Percentiles rank a stretch among this genome's conserved stretches.
Evolutionary conservation across 2,888 invertebrate species (phyloP).

Genomic region (Drosophila koepferae): DNA sequence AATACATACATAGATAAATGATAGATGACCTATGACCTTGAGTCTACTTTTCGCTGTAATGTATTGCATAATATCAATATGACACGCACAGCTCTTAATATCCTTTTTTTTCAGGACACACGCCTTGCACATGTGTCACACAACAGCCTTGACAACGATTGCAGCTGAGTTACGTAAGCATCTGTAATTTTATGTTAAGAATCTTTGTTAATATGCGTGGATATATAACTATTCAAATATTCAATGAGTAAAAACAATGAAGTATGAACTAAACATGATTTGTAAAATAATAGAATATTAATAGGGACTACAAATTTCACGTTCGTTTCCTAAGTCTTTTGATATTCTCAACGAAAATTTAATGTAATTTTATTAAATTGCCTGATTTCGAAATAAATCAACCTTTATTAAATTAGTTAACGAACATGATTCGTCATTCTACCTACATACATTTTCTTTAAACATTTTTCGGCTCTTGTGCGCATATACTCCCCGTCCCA

Average conservation of each 20-base stretch:
- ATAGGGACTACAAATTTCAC: background rate
- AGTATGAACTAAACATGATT: background rate
- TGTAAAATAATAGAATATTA: background rate
- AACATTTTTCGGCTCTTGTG: constrained; percentile 12
- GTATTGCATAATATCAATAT: constrained; percentile 37
- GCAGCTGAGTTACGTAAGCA: constrained; percentile 4
- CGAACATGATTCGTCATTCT: constrained; percentile 2
- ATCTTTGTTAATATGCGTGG: background rate
- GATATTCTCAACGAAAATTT: background rate
- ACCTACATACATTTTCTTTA: background rate
- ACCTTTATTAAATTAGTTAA: constrained; percentile 14
- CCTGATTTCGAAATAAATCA: background rate
- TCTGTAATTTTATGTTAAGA: background rate
- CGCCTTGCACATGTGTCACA: constrained; percentile 34
- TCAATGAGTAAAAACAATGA: too few species aligned
- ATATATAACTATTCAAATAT: background rate
- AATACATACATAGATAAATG: background rate
- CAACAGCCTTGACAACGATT: constrained; percentile 24
- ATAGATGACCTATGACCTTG: constrained; percentile 33
- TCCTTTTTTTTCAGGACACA: constrained; percentile 35
- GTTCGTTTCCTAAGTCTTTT: constrained; percentile 37
- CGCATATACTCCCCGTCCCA: background rate
- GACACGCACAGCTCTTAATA: constrained; percentile 38
- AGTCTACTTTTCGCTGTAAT: background rate
- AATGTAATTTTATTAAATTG: background rate